phyloP scores from a whole-genome alignment of 2,888 invertebrate genomes.

The Drosophila meridiana region DNA sequence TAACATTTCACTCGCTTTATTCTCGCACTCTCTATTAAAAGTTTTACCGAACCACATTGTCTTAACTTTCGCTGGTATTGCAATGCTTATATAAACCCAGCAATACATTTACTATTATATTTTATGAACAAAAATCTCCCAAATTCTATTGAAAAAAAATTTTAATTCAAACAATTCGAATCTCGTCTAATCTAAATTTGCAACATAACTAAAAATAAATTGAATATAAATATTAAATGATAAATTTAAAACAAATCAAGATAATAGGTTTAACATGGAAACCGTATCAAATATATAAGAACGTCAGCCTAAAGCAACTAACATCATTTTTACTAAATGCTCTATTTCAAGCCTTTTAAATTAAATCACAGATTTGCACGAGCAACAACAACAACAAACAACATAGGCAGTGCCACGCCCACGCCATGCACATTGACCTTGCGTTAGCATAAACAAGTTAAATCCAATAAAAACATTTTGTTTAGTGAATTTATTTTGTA shows the following conservation, averaged over 20 bases:
- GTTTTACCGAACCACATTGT: too few species aligned
- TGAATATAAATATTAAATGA: too few species aligned
- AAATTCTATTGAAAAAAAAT: too few species aligned
- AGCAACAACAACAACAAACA: slow-evolving; percentile 16
- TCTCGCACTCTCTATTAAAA: too few species aligned
- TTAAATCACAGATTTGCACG: slow-evolving; percentile 11
- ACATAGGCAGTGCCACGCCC: background rate
- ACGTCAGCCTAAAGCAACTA: background rate
- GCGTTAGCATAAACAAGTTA: slow-evolving; percentile 57
- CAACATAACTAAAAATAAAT: background rate
- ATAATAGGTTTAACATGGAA: background rate
- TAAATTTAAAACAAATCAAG: background rate
- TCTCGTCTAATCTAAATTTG: background rate
- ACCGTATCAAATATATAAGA: background rate
- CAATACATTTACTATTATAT: too few species aligned
- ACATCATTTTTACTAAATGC: background rate
- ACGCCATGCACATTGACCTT: slow-evolving; percentile 33
- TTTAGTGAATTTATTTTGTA: slow-evolving; percentile 71
- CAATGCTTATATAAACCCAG: too few species aligned
- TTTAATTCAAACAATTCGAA: too few species aligned
- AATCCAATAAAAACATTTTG: slow-evolving; percentile 70
- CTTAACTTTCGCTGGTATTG: too few species aligned
- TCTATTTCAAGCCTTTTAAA: slow-evolving; percentile 14
- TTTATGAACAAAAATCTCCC: too few species aligned
- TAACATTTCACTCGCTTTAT: too few species aligned